Evolutionary conservation across 2,888 invertebrate species (phyloP).

Genomic region (Pachycephus smyrnensis): DNA sequence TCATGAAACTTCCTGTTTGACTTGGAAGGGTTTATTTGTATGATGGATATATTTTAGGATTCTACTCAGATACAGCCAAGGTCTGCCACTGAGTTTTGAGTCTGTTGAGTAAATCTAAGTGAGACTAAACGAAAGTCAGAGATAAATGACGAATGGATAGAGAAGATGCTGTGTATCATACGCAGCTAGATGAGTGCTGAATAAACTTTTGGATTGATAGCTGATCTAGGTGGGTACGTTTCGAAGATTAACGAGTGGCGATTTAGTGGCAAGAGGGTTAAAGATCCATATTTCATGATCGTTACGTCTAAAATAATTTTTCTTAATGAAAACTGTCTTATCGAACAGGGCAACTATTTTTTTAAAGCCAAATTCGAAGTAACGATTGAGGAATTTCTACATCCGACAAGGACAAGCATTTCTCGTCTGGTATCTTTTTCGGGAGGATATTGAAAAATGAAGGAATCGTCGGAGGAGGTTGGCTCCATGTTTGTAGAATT

Average conservation of each 20-base stretch:
- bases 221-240: slow-evolving; percentile 45
- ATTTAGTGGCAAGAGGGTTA: too few species aligned
- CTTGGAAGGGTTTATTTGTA: slow-evolving; percentile 37
- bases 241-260: not conserved
- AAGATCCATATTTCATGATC: not conserved
- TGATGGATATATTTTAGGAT: slow-evolving; percentile 28
- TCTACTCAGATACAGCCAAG: not conserved
- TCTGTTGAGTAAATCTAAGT: not conserved
- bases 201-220: slow-evolving; percentile 58
- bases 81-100: not conserved
- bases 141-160: not conserved
- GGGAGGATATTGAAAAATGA: not conserved
- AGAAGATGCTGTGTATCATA: slow-evolving; percentile 31
- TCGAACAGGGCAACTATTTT: not conserved
- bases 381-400: not conserved
- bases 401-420: not conserved
- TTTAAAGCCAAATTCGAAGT: not conserved
- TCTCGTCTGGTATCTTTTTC: not conserved
- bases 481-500: not conserved
- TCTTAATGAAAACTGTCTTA: not conserved
- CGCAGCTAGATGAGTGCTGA: slow-evolving; percentile 51
- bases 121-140: not conserved
- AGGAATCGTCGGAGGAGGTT: not conserved
- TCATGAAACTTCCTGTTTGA: slow-evolving; percentile 39
- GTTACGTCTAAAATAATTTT: not conserved